Conservation (phyloP, 2,888 invertebrate genomes). For the Sicus ferrugineus region DNA sequence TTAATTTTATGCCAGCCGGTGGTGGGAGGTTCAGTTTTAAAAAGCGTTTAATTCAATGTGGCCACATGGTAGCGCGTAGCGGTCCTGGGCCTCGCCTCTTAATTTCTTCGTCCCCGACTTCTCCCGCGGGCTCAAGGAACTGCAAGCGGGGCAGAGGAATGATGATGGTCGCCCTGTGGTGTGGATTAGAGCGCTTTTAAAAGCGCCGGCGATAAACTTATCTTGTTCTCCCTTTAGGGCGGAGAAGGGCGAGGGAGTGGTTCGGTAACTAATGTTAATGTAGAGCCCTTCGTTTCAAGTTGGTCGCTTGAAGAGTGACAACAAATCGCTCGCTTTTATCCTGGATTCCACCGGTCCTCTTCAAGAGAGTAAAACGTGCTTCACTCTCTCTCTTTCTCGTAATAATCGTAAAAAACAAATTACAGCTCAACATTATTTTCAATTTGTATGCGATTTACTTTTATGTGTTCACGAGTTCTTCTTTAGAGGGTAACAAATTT, state of each 20-base stretch:
- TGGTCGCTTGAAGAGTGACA: constrained; percentile 12
- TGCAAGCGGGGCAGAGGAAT: background rate
- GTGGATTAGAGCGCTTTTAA: background rate
- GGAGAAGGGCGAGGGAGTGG: no score
- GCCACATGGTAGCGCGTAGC: constrained; percentile 40
- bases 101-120: background rate
- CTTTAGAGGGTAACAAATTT: no score
- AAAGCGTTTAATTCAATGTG: constrained; percentile 52
- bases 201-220: background rate
- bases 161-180: background rate
- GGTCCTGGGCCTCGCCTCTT: constrained; percentile 41
- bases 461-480: background rate
- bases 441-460: constrained; percentile 63
- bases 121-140: constrained; percentile 1
- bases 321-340: constrained; percentile 3
- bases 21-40: constrained; percentile 59
- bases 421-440: constrained; percentile 61
- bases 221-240: no score
- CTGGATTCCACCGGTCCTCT: background rate
- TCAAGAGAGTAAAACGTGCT: constrained; percentile 27
- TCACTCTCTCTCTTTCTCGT: no score
- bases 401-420: constrained; percentile 58
- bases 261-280: background rate
- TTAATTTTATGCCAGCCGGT: constrained; percentile 51
- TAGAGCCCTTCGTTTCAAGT: background rate